Evolutionary conservation across 2,797 vertebrate genomes (phyloP).

Genomic region (Trematomus bernacchii): DNA sequence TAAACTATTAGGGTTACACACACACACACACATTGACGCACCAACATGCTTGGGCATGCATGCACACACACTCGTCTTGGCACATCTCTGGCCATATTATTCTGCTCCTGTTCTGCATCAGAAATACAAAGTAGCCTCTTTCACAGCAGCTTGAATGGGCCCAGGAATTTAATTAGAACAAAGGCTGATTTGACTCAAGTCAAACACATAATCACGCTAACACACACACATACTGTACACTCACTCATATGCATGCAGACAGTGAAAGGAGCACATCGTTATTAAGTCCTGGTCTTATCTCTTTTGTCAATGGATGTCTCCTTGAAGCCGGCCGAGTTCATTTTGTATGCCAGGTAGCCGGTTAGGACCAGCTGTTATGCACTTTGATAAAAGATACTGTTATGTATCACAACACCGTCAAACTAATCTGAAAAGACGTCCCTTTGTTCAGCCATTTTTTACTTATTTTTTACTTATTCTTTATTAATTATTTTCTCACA

Average conservation of each 20-base stretch:
- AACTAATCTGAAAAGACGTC: conserved; percentile 34
- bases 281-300: conserved; percentile 74
- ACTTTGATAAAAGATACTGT: conserved; percentile 38
- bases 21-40: conserved; percentile 56
- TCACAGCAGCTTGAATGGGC: conserved; percentile 71
- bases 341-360: conserved; percentile 37
- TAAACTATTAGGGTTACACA: conserved; percentile 84
- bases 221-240: neutral
- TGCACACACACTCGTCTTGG: conserved; percentile 40
- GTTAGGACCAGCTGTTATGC: conserved; percentile 38
- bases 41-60: conserved; percentile 46
- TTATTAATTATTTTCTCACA: too few relatives aligned
- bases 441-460: conserved; percentile 17
- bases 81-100: conserved; percentile 68
- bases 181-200: conserved; percentile 78
- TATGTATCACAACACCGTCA: conserved; percentile 51
- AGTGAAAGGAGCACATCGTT: conserved; percentile 68
- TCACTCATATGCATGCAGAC: conserved; percentile 29
- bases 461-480: too few relatives aligned
- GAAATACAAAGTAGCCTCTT: conserved; percentile 78
- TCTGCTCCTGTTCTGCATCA: conserved; percentile 61
- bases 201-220: conserved; percentile 67
- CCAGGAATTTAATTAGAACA: conserved; percentile 81
- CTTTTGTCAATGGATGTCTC: conserved; percentile 60
- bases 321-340: conserved; percentile 46